phyloP scores from a whole-genome alignment of 1,140 invertebrate genomes.

The Coelopa frigida region DNA sequence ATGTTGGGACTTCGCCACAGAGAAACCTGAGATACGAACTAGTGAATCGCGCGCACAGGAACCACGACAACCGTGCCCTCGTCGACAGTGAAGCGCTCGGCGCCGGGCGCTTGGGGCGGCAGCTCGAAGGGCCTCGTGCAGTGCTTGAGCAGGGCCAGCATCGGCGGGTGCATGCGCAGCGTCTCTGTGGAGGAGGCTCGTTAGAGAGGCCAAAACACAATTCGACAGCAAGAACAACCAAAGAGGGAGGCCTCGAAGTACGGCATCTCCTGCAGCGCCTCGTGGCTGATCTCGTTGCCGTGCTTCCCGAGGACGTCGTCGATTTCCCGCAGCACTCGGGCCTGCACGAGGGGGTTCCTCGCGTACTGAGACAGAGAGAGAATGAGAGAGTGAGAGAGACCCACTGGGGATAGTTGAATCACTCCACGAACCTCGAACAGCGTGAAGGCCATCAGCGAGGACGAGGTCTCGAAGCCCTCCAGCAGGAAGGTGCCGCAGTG shows the following conservation, averaged over 20 bases:
- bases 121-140: constrained; percentile 24
- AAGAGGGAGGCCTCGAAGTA: constrained; percentile 46
- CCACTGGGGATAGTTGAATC: neutral
- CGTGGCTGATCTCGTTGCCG: constrained; percentile 42
- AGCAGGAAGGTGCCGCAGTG: constrained; percentile 27
- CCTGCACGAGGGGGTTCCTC: constrained; percentile 48
- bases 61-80: constrained; percentile 21
- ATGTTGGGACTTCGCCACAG: neutral
- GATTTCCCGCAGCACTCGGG: constrained; percentile 49
- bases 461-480: constrained; percentile 36
- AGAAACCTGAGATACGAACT: constrained; percentile 16
- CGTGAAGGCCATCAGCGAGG: constrained; percentile 22
- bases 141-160: constrained; percentile 27
- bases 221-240: too few species aligned
- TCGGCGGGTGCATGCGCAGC: constrained; percentile 27
- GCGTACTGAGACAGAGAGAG: constrained; percentile 44
- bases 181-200: constrained; percentile 18
- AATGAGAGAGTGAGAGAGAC: neutral
- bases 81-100: constrained; percentile 6
- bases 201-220: too few species aligned
- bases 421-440: constrained; percentile 21
- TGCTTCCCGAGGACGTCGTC: constrained; percentile 34
- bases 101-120: constrained; percentile 11
- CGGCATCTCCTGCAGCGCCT: constrained; percentile 43
- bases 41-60: constrained; percentile 27